These are phyloP conservation scores for Marisa cornuarietis DNA, from an alignment of 1,140 invertebrate genomes.

Conservation along the genomic window DNA sequence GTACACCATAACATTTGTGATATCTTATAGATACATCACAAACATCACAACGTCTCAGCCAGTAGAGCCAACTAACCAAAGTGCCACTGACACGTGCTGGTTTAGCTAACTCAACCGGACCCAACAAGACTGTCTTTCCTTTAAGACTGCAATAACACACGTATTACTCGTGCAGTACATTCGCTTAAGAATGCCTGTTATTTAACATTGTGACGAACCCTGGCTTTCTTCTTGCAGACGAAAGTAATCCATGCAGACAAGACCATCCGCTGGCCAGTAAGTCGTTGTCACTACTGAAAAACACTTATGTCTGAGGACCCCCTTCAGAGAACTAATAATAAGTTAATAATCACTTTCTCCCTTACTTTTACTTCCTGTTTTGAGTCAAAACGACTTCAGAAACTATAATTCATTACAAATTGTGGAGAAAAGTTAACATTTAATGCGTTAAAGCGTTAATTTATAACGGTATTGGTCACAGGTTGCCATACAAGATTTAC, in stretches of 20 bases:
- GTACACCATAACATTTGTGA: background rate
- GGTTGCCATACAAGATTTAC: background rate
- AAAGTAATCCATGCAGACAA: conserved; percentile 11
- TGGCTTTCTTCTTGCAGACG: conserved; percentile 16
- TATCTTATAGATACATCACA: background rate
- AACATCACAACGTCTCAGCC: background rate
- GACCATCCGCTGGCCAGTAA: conserved; percentile 40
- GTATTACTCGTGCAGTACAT: background rate
- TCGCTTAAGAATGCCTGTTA: background rate
- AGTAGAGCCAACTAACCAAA: background rate
- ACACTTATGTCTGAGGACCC: too few species aligned
- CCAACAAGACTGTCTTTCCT: background rate
- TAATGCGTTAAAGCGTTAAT: background rate
- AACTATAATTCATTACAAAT: background rate
- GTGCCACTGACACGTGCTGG: background rate
- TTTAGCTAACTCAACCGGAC: background rate
- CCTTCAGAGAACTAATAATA: too few species aligned
- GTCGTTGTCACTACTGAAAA: background rate
- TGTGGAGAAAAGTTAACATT: background rate
- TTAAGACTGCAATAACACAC: background rate
- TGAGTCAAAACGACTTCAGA: background rate
- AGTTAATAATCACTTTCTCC: too few species aligned
- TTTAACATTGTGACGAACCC: background rate
- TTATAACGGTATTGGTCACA: background rate
- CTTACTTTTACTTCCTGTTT: background rate